These are phyloP conservation scores for Lepidochrysops patricia DNA, from an alignment of 2,888 invertebrate genomes.

Conservation along the genomic window DNA sequence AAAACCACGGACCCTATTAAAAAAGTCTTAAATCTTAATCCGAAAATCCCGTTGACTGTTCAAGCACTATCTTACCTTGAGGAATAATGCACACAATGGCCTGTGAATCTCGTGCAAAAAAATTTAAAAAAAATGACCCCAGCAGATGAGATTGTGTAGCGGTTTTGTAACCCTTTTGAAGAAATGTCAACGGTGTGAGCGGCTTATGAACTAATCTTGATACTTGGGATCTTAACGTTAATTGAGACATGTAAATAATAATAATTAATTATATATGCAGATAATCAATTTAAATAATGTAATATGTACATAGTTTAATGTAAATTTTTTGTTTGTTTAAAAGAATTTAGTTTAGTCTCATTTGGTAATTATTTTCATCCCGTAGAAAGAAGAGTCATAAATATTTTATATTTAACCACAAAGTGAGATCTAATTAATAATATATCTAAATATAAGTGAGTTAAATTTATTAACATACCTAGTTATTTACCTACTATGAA, in stretches of 20 bases:
- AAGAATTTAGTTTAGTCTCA: too few species aligned
- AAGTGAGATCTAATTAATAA: too few species aligned
- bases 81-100: constrained; percentile 6
- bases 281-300: too few species aligned
- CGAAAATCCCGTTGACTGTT: constrained; percentile 39
- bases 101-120: constrained; percentile 11
- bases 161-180: constrained; percentile 16
- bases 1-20: neutral
- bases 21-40: constrained; percentile 16
- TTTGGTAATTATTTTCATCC: too few species aligned
- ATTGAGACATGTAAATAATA: neutral
- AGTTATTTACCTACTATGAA: too few species aligned
- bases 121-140: constrained; percentile 13
- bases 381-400: too few species aligned
- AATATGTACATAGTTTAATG: too few species aligned
- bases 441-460: too few species aligned
- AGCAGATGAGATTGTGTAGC: constrained; percentile 10
- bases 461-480: too few species aligned
- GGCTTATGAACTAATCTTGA: neutral
- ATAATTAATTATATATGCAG: too few species aligned
- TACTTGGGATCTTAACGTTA: neutral
- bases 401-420: too few species aligned
- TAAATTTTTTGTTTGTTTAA: too few species aligned
- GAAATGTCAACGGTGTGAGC: constrained; percentile 2
- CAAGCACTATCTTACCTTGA: constrained; percentile 27